phyloP scores from a whole-genome alignment of 2,797 vertebrate species.

The Parambassis ranga region DNA sequence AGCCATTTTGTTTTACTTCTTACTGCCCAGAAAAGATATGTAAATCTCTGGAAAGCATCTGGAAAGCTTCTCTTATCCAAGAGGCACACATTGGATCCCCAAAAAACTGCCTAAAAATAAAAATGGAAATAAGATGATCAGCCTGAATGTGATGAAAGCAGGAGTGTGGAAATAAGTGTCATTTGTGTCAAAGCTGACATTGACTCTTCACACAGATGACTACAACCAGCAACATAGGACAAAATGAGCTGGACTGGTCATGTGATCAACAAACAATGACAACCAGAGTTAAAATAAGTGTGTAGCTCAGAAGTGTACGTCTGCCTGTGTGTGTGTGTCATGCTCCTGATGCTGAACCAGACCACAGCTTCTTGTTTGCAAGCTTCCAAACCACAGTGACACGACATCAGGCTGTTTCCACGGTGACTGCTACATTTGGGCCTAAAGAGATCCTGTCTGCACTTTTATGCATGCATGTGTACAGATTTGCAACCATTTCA shows the following conservation, averaged over 20 bases:
- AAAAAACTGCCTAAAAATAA: too few species aligned
- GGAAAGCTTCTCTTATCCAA: too few species aligned
- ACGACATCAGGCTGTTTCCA: constrained; percentile 49
- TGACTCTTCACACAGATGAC: constrained; percentile 23
- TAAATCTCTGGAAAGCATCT: too few species aligned
- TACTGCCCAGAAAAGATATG: neutral
- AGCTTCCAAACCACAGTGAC: constrained; percentile 54
- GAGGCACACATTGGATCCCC: too few species aligned
- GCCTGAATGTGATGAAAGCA: neutral
- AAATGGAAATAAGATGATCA: neutral
- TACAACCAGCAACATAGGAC: constrained; percentile 5
- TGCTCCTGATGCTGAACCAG: constrained; percentile 28
- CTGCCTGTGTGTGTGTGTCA: neutral
- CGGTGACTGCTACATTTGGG: constrained; percentile 22
- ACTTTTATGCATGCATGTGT: neutral
- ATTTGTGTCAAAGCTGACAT: neutral
- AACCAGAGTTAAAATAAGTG: constrained; percentile 25
- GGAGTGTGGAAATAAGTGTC: neutral
- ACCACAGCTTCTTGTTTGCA: constrained; percentile 51
- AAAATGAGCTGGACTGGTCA: constrained; percentile 1
- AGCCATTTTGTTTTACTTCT: neutral
- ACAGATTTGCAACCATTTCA: neutral
- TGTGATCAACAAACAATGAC: constrained; percentile 34
- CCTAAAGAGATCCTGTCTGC: constrained; percentile 5
- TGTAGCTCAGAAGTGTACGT: neutral